Evolutionary conservation across 2,888 invertebrate species (phyloP).

Genomic region (Stramonita haemastoma): DNA sequence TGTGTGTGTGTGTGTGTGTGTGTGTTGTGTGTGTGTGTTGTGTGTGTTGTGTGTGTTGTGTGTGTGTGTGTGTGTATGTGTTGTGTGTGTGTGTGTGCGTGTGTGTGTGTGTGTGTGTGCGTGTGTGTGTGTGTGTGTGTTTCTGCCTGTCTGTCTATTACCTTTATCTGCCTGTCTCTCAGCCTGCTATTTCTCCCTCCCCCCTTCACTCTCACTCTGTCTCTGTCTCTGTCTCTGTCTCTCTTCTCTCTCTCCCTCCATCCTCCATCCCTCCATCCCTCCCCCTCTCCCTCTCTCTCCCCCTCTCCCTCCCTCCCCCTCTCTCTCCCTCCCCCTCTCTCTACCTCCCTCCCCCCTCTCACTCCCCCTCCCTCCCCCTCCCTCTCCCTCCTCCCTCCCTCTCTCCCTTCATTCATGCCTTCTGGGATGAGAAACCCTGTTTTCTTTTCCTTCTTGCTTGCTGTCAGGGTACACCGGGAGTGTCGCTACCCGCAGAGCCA

Average conservation of each 20-base stretch:
- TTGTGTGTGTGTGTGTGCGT: background rate
- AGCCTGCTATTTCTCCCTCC: background rate
- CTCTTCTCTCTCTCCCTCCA: background rate
- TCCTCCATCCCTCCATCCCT: background rate
- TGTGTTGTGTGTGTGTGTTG: background rate
- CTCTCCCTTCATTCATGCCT: background rate
- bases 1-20: background rate
- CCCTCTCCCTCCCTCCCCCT: background rate
- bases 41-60: background rate
- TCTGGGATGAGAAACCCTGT: background rate
- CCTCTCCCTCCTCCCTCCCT: background rate
- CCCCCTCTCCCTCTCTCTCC: background rate
- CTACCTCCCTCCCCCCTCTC: background rate
- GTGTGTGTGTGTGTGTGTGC: background rate
- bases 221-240: background rate
- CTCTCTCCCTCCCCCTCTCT: background rate
- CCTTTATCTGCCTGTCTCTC: background rate
- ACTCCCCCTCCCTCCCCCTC: background rate
- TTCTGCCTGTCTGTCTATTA: background rate
- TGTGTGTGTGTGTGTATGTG: background rate
- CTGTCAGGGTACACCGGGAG: background rate
- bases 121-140: background rate
- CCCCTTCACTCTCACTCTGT: background rate
- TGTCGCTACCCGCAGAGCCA: slow-evolving; percentile 20
- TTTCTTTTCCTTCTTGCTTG: background rate